Conservation (phyloP, 1,140 invertebrate species). For the Telenomus remus region DNA sequence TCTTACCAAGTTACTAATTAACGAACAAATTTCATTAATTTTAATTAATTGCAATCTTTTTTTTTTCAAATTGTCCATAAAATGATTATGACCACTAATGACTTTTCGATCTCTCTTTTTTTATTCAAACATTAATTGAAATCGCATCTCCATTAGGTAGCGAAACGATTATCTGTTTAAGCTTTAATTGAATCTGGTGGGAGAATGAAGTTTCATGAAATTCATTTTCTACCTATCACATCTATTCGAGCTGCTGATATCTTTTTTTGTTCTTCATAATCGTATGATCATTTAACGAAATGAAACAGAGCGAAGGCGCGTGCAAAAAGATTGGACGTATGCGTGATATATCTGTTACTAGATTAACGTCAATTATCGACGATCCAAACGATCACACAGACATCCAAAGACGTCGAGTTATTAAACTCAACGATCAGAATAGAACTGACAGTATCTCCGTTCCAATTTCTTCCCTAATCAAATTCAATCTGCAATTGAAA, state of each 20-base stretch:
- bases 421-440: background rate
- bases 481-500: no score
- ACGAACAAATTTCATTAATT: no score
- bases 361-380: background rate
- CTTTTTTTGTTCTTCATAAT: constrained; percentile 5
- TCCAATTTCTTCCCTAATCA: no score
- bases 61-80: no score
- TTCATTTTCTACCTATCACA: background rate
- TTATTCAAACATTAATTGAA: no score
- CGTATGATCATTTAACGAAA: background rate
- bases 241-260: background rate
- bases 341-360: background rate
- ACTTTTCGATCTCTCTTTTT: no score
- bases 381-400: background rate
- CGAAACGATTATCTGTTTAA: no score
- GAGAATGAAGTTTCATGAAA: constrained; percentile 20
- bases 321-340: background rate
- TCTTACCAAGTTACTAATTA: no score
- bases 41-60: no score
- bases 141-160: no score
- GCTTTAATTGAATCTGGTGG: no score
- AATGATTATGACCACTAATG: no score
- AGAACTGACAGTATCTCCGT: background rate
- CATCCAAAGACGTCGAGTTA: background rate
- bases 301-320: background rate